A percentile compares a stretch with the other conserved stretches of the same genome.
phyloP scores from a whole-genome alignment of 2,888 invertebrate species.

The Xanthia togata region DNA sequence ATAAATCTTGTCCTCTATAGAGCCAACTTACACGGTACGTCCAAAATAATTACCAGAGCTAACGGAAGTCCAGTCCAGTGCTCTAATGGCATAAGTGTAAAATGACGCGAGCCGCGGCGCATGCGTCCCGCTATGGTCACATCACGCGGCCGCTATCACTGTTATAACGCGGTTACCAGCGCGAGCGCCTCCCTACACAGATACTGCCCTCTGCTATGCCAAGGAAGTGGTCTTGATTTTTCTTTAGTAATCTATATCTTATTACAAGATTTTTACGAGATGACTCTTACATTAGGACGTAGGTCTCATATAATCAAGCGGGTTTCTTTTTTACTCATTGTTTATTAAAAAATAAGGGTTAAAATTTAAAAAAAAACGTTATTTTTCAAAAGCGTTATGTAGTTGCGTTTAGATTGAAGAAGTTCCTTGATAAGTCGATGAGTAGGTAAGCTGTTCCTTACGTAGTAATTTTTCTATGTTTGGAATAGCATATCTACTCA shows the following conservation, averaged over 20 bases:
- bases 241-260: neutral
- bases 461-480: neutral
- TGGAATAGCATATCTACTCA: neutral
- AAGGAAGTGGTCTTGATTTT: conserved; percentile 73
- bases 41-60: conserved; percentile 42
- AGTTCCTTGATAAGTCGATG: neutral
- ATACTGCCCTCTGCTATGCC: conserved; percentile 70
- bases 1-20: neutral
- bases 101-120: conserved; percentile 71
- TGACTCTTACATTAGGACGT: neutral
- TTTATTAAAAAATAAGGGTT: neutral
- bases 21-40: neutral
- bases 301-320: neutral
- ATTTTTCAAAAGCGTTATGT: neutral
- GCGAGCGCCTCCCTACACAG: conserved; percentile 77
- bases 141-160: conserved; percentile 87
- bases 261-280: neutral
- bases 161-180: conserved; percentile 85
- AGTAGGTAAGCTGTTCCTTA: neutral
- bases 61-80: conserved; percentile 59
- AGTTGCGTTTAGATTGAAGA: neutral
- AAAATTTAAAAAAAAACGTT: neutral
- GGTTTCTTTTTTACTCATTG: neutral
- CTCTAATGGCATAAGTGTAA: conserved; percentile 71
- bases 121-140: conserved; percentile 83